Evolutionary conservation across 1,140 invertebrate species (phyloP), one percentile per base, ranked within the genome.

Genomic region (Penaeus japonicus): DNA sequence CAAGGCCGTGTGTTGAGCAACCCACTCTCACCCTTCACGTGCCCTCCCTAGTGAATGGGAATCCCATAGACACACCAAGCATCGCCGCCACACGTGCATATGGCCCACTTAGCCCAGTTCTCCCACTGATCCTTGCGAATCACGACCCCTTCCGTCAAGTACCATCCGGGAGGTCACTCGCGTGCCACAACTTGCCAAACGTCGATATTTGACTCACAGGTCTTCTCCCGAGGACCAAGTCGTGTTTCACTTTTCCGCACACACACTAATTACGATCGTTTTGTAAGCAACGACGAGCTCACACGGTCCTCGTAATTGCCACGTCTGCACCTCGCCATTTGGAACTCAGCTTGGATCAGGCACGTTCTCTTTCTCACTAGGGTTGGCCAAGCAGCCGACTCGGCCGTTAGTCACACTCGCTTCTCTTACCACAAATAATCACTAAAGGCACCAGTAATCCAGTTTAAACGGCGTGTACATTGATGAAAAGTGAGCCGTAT

Each of bases 261-360:
- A 73, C 12, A 27, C 35, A 18, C 70, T 27, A 30, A 73, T 30
- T 73, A 32, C 70, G 35, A 30, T 85, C 30, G 35, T 77, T 78
- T 77, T n/a, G 24, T 24, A 5, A 53, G 53, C 27, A 27, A 77
- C 32, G 39, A 55, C 47, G 55, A 79, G 83, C 54, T 83, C 62
- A 39, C 20, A 78, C 70, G 27, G 22, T 75, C 65, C 39, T 54
- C 35, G 75, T 30, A 54, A 54, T 65, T 88, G 87, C 87, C 87
- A 88, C 87, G 87, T 88, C 87, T 88, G 87, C 87, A 88, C 80
- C 30, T 54, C n/a, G 32, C 57, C 27, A n/a, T 39, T 27, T 77
- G 30, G 77, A 20, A 12, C 65, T 53, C 62, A 24, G n/a, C 15
- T 30, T 73, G 39, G 35, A 70, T 30, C 62, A 54, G 62, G 70